phyloP scores from a whole-genome alignment of 2,797 vertebrate genomes.

The Anableps anableps region DNA sequence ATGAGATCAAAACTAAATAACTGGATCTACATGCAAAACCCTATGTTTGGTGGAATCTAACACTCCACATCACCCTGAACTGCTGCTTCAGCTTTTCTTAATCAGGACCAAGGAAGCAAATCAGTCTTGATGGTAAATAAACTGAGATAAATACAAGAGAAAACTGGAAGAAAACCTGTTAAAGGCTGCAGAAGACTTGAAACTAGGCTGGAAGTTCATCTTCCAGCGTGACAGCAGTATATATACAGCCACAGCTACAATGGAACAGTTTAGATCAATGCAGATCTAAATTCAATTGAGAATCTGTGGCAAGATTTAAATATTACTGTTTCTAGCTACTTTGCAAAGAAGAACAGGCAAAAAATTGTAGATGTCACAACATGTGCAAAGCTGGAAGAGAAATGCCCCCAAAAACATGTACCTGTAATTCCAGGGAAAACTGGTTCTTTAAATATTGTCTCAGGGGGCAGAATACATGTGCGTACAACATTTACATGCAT shows the following conservation, averaged over 20 bases:
- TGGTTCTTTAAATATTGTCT: background rate
- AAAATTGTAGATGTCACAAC: background rate
- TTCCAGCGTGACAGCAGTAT: background rate
- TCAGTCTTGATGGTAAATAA: background rate
- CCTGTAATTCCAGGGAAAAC: background rate
- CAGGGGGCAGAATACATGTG: background rate
- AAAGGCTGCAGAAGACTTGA: background rate
- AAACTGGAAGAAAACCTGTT: background rate
- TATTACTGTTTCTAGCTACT: background rate
- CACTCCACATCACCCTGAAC: background rate
- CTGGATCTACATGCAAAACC: background rate
- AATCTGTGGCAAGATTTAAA: background rate
- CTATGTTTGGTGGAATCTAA: background rate
- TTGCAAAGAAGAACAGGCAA: background rate
- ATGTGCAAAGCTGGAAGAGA: background rate
- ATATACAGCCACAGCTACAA: background rate
- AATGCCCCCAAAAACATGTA: background rate
- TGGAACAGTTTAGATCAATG: background rate
- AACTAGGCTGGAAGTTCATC: background rate
- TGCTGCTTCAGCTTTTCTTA: background rate
- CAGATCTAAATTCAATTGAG: background rate
- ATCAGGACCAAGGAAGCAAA: background rate
- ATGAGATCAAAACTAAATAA: background rate
- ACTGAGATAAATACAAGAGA: background rate
- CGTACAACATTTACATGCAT: background rate